Evolutionary conservation across 1,140 invertebrate genomes (phyloP).

Genomic region (Megalopta genalis): DNA sequence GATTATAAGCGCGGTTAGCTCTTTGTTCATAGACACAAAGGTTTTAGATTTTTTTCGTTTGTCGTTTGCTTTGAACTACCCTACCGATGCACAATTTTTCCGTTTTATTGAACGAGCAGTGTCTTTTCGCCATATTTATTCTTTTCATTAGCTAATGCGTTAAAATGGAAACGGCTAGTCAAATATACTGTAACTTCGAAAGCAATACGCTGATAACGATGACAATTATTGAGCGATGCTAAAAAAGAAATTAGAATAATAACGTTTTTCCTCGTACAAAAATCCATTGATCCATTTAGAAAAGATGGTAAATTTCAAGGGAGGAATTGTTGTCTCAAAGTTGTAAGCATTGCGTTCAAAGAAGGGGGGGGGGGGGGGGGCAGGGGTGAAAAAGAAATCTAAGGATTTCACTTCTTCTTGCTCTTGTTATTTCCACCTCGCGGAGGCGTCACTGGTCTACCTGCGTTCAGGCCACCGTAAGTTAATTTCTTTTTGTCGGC

Average conservation of each 20-base stretch:
- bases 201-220: slow-evolving; percentile 30
- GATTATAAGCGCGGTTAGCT: neutral
- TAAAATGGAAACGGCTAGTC: slow-evolving; percentile 20
- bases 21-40: slow-evolving; percentile 34
- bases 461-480: slow-evolving; percentile 91
- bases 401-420: slow-evolving; percentile 79
- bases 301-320: slow-evolving; percentile 59
- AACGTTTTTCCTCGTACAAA: slow-evolving; percentile 66
- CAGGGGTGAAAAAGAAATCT: slow-evolving; percentile 56
- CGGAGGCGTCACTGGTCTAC: slow-evolving; percentile 93
- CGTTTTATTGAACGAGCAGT: slow-evolving; percentile 32
- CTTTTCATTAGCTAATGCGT: slow-evolving; percentile 4
- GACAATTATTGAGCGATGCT: slow-evolving; percentile 52
- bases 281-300: slow-evolving; percentile 64
- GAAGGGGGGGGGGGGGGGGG: slow-evolving; percentile 19
- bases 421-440: slow-evolving; percentile 91
- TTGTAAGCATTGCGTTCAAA: slow-evolving; percentile 75
- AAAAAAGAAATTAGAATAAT: slow-evolving; percentile 47
- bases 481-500: slow-evolving; percentile 99
- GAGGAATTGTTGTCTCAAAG: slow-evolving; percentile 66
- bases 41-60: slow-evolving; percentile 31
- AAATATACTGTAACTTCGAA: slow-evolving; percentile 44
- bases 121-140: slow-evolving; percentile 43
- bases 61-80: slow-evolving; percentile 33
- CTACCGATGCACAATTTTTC: slow-evolving; percentile 28